Evolutionary conservation across 2,888 invertebrate genomes (phyloP), one percentile per base, ranked within the genome.

Genomic region (Leptodirus hochenwartii): DNA sequence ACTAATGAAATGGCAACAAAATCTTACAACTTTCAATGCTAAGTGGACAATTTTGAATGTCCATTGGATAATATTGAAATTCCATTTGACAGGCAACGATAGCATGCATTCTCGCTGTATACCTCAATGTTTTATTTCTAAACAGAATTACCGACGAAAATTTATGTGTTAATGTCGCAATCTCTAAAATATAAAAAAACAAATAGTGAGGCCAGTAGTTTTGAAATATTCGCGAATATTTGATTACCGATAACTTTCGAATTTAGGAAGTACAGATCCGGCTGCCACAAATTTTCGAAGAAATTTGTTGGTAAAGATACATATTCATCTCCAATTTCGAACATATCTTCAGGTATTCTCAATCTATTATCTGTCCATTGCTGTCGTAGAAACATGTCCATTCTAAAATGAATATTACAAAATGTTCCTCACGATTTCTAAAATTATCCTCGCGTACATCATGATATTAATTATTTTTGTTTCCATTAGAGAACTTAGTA

Each of bases 1-100:
- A n/a, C n/a, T n/a, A n/a, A n/a, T n/a, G n/a, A n/a, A n/a, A n/a
- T n/a, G n/a, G n/a, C n/a, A n/a, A n/a, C n/a, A n/a, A n/a, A n/a
- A n/a, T n/a, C 80, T 75, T 53, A 82, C 82, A 84, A 50, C 82
- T 84, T 54, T 82, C 81, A 37, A 84, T 74, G 43, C 74, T 74
- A 45, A 82, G 73, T 6, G 80, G 79, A 46, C 82, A 82, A 17
- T 75, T 69, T 62, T 82, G 82, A 43, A 80, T 77, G 49, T 84
- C 82, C 75, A 81, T 77, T 14, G 82, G 82, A 47, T 82, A 84
- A 29, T 79, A 66, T 49, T 78, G 76, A 50, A 82, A 82, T 50
- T 81, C 79, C 79, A 84, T 82, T 56, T 80, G 79, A 50, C 82
- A 84, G 34, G 80, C 81, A 30, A 82, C 75, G 41, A 80, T 79